These are phyloP conservation scores for Minunthozetes semirufus DNA, from an alignment of 2,888 invertebrate genomes.

Conservation along the genomic window DNA sequence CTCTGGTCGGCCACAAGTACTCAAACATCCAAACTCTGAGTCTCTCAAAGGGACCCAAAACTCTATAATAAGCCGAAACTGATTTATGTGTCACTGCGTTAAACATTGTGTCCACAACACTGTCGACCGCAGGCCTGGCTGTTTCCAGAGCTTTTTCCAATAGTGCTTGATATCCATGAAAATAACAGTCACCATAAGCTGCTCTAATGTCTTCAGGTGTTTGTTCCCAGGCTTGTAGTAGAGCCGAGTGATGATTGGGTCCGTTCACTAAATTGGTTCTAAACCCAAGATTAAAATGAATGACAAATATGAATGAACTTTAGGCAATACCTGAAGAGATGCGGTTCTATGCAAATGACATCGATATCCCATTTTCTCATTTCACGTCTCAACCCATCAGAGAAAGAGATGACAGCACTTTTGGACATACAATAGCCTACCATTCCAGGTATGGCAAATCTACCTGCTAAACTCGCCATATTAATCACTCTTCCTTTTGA, in stretches of 20 bases:
- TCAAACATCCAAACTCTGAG: constrained; percentile 33
- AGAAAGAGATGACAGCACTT: constrained; percentile 46
- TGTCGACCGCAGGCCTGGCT: constrained; percentile 44
- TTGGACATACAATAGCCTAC: constrained; percentile 46
- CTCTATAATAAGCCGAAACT: constrained; percentile 33
- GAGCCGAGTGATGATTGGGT: constrained; percentile 33
- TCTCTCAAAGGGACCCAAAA: constrained; percentile 34
- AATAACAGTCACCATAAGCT: constrained; percentile 46
- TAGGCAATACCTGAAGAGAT: constrained; percentile 43
- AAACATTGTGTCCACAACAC: constrained; percentile 46
- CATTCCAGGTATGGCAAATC: constrained; percentile 38
- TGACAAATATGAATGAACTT: not conserved
- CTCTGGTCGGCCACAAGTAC: constrained; percentile 31
- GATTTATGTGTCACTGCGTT: constrained; percentile 45
- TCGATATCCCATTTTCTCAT: constrained; percentile 46
- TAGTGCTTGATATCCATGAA: constrained; percentile 44
- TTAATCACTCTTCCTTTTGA: constrained; percentile 45
- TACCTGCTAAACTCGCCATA: constrained; percentile 45
- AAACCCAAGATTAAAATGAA: constrained; percentile 36
- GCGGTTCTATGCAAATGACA: constrained; percentile 46
- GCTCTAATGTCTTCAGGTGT: constrained; percentile 45
- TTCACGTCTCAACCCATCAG: constrained; percentile 46
- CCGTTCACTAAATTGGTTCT: constrained; percentile 42
- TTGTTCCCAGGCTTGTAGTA: constrained; percentile 45
- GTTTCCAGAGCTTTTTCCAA: constrained; percentile 38